A percentile compares a stretch with the other conserved stretches of the same genome.
phyloP scores from a whole-genome alignment of 2,797 vertebrate genomes.

The Sebastes ruberrimus region DNA sequence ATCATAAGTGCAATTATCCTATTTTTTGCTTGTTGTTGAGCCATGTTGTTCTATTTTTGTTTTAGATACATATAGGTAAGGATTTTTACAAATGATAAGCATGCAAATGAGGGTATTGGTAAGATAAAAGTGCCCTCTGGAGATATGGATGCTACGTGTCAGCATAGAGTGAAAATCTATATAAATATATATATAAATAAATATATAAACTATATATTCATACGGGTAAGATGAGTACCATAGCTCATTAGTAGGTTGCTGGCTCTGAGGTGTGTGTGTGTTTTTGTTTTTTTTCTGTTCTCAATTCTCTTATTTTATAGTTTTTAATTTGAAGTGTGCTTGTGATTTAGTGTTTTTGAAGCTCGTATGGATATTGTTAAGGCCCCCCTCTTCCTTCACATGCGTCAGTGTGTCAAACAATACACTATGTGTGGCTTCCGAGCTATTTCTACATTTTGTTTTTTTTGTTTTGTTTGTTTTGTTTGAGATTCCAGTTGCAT shows the following conservation, averaged over 20 bases:
- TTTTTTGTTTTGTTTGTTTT: conserved; percentile 1
- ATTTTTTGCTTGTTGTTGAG: conserved; percentile 83
- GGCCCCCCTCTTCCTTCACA: conserved; percentile 41
- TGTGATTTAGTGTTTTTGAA: conserved; percentile 68
- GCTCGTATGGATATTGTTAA: conserved; percentile 36
- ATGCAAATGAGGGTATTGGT: conserved; percentile 64
- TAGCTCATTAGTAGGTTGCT: conserved; percentile 77
- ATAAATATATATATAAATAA: conserved; percentile 53
- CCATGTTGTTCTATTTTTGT: conserved; percentile 73
- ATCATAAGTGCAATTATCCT: conserved; percentile 99
- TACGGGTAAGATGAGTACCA: conserved; percentile 85
- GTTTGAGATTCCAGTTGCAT: conserved; percentile 58
- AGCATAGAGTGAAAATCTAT: conserved; percentile 69
- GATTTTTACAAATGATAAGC: conserved; percentile 70
- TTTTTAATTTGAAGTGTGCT: conserved; percentile 76
- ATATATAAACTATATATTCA: conserved; percentile 81
- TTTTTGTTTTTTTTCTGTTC: conserved; percentile 30
- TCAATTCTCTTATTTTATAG: conserved; percentile 59
- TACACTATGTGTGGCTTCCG: conserved; percentile 63
- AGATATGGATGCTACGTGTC: conserved; percentile 71
- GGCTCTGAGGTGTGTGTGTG: conserved; percentile 63
- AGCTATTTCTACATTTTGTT: conserved; percentile 34
- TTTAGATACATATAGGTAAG: conserved; percentile 60
- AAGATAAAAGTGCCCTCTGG: conserved; percentile 56
- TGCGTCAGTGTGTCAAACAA: conserved; percentile 68